Conservation (phyloP, 2,797 vertebrate species). For the Cetoscarus ocellatus region DNA sequence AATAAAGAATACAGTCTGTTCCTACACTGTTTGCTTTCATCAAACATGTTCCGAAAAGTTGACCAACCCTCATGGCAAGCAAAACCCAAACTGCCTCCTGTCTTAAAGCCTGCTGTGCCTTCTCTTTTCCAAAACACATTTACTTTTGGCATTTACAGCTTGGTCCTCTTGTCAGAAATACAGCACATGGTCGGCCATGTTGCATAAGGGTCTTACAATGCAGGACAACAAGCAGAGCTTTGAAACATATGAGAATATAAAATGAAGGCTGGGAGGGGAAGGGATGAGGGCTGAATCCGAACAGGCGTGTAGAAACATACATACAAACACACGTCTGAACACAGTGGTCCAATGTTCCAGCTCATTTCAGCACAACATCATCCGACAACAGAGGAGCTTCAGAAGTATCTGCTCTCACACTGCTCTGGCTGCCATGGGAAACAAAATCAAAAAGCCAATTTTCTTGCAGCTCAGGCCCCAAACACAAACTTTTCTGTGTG, state of each 20-base stretch:
- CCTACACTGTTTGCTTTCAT: too few relatives aligned
- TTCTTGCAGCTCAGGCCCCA: constrained; percentile 46
- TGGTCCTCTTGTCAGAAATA: constrained; percentile 18
- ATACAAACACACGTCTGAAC: constrained; percentile 7
- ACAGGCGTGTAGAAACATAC: constrained; percentile 33
- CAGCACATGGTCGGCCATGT: constrained; percentile 5
- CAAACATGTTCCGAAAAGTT: too few relatives aligned
- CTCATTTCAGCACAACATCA: constrained; percentile 68
- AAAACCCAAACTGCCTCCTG: too few relatives aligned
- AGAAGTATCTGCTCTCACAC: constrained; percentile 58
- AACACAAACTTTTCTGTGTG: constrained; percentile 49
- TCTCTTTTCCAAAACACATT: too few relatives aligned
- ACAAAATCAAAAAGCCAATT: constrained; percentile 63
- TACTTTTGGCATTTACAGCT: background rate
- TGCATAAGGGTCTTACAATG: constrained; percentile 20
- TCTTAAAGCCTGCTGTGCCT: too few relatives aligned
- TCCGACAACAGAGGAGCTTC: constrained; percentile 57
- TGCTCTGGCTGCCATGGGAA: constrained; percentile 50
- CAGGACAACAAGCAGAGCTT: constrained; percentile 31
- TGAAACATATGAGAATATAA: constrained; percentile 45
- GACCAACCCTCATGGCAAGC: too few relatives aligned
- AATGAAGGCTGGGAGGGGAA: constrained; percentile 27
- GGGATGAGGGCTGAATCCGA: constrained; percentile 26
- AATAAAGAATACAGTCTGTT: too few relatives aligned
- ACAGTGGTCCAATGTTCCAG: constrained; percentile 51